Conservation (phyloP, 1,140 invertebrate genomes). For the Drosophila navojoa region DNA sequence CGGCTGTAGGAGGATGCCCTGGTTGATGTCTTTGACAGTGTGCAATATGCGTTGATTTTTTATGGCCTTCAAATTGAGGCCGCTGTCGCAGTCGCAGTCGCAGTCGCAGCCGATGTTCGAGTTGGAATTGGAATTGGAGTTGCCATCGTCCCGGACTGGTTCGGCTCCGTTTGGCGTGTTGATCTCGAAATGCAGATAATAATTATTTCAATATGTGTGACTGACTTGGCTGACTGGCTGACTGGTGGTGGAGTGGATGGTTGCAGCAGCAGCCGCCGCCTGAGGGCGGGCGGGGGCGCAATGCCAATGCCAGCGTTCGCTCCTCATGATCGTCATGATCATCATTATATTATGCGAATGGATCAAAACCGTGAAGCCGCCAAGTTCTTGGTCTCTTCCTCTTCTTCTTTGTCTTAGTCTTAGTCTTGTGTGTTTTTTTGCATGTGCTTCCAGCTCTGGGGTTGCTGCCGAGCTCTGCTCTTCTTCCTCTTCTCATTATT, state of each 20-base stretch:
- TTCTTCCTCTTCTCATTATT: conserved; percentile 22
- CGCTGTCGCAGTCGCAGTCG: conserved; percentile 29
- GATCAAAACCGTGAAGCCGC: conserved; percentile 76
- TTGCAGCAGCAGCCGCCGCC: not conserved
- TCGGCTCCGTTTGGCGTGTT: conserved; percentile 63
- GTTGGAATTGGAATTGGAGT: conserved; percentile 8
- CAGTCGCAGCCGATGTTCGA: not conserved
- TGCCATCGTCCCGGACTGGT: conserved; percentile 22
- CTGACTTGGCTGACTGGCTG: conserved; percentile 68
- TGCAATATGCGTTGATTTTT: conserved; percentile 83
- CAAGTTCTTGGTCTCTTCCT: conserved; percentile 33
- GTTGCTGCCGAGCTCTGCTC: conserved; percentile 15
- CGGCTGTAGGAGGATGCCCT: conserved; percentile 9
- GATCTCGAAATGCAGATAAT: conserved; percentile 83
- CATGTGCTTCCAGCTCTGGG: conserved; percentile 44
- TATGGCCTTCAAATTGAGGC: conserved; percentile 81
- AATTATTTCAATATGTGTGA: conserved; percentile 83
- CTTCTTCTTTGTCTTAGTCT: not conserved
- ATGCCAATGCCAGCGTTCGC: conserved; percentile 70
- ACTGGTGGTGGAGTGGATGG: conserved; percentile 6
- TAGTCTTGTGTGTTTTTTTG: conserved; percentile 46
- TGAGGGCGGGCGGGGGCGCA: conserved; percentile 22
- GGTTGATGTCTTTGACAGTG: conserved; percentile 71
- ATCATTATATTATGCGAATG: conserved; percentile 79
- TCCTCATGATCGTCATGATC: conserved; percentile 71